A percentile compares a stretch with the other conserved stretches of the same genome.
phyloP scores from a whole-genome alignment of 2,888 invertebrate genomes.

The Athetis lepigone region DNA sequence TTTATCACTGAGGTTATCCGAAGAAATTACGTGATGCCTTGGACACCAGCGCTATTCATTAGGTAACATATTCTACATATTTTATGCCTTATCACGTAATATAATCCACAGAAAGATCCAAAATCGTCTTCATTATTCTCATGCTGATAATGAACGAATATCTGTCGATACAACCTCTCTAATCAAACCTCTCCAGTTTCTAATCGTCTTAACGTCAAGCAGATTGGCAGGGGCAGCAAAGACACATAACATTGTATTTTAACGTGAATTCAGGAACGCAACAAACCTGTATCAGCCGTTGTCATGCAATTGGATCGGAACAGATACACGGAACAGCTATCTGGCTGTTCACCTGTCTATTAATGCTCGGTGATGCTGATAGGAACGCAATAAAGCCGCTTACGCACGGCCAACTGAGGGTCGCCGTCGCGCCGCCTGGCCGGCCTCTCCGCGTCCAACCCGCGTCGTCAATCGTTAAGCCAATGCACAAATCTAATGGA shows the following conservation, averaged over 20 bases:
- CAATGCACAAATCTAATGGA: conserved; percentile 85
- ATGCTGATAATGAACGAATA: not conserved
- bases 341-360: conserved; percentile 57
- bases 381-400: conserved; percentile 78
- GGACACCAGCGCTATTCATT: too few species aligned
- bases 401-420: conserved; percentile 78
- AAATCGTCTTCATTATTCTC: not conserved
- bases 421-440: conserved; percentile 49
- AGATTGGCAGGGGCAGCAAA: not conserved
- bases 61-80: too few species aligned
- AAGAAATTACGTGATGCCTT: too few species aligned
- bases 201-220: not conserved
- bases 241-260: not conserved
- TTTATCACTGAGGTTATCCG: too few species aligned
- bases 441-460: conserved; percentile 57
- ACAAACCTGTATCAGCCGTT: conserved; percentile 20
- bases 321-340: conserved; percentile 54
- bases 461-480: conserved; percentile 70
- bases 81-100: too few species aligned
- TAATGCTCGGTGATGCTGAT: conserved; percentile 59
- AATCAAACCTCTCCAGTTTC: not conserved
- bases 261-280: conserved; percentile 7
- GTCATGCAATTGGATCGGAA: conserved; percentile 41
- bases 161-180: too few species aligned
- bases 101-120: too few species aligned